Base-by-base conservation (phyloP, 2,888 invertebrate species). In the Tenodera sinensis region DNA sequence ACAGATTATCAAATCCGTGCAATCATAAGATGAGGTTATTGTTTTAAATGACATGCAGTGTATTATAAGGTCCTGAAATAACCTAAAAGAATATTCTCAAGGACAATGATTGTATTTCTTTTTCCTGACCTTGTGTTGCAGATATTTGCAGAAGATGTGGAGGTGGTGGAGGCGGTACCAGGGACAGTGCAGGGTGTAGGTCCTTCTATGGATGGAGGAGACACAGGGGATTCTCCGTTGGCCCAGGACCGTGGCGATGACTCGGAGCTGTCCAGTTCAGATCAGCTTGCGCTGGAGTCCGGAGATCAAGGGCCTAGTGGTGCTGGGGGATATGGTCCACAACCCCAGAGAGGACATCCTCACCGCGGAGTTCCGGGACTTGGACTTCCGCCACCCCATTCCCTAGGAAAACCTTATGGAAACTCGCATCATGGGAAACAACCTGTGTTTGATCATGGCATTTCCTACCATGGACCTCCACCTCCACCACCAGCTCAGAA, bases 201-300 rank as follows among this genome's bases (percentile, higher is more conserved):
- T 6, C 82, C 87, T n/a, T 82, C 85, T 15, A 47, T 83, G 54
- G 88, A 83, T 28, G 88, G 30, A 25, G 84, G 28, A 83, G 89
- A 54, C 2, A 81, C 28, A 27, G 86, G 83, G 12, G 94, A 94
- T 90, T 94, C 85, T 54, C 95, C 95, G 86, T 95, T 90, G 83
- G 92, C 92, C 1, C 92, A 94, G 90, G 95, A 94, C 87, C 92
- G 95, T 3, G 91, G 91, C 0, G 95, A 96, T 91, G 94, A 96
- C 90, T 95, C 94, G 91, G 96, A 97, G 90, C 94, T 95, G 0
- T 94, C 94, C 30, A 92, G 93, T 90, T 93, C 95, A 3, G 97
- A 97, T 92, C 96, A 97, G 92, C 94, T 97, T 90, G 96, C 97
- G 3, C 94, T 97, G 92, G 97, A 97, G 92, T 95, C 96, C 14